Evolutionary conservation across 1,140 invertebrate genomes (phyloP).

Genomic region (Drosophila sturtevanti): DNA sequence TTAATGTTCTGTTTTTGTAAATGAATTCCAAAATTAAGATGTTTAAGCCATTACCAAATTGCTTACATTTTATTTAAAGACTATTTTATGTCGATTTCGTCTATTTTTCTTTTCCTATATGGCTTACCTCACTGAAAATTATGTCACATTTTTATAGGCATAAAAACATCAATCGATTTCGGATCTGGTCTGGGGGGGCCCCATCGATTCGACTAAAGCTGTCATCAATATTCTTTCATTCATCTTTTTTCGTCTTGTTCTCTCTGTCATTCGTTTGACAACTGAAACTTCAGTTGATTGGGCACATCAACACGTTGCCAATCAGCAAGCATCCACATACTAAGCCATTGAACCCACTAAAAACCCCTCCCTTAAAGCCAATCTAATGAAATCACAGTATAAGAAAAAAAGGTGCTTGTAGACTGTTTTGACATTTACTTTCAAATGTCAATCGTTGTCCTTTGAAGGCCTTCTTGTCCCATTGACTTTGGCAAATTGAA

Average conservation of each 20-base stretch:
- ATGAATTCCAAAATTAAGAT: neutral
- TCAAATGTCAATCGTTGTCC: constrained; percentile 70
- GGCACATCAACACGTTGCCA: constrained; percentile 72
- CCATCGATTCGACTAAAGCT: neutral
- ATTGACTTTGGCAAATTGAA: constrained; percentile 69
- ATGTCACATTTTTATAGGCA: constrained; percentile 42
- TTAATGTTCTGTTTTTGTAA: constrained; percentile 8
- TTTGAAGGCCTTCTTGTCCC: constrained; percentile 30
- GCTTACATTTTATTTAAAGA: constrained; percentile 27
- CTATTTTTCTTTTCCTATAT: constrained; percentile 15
- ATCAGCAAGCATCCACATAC: constrained; percentile 33
- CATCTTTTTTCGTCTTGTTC: neutral
- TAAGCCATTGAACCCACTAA: neutral
- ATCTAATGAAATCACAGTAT: constrained; percentile 39
- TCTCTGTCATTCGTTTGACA: constrained; percentile 10
- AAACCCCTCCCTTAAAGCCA: too few species aligned
- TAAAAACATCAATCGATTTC: constrained; percentile 6
- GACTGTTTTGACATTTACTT: constrained; percentile 79
- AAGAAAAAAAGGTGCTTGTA: constrained; percentile 58
- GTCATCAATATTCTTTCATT: constrained; percentile 11
- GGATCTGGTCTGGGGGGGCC: neutral
- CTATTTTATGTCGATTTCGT: constrained; percentile 23
- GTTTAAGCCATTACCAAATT: constrained; percentile 15
- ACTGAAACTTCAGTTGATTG: constrained; percentile 67
- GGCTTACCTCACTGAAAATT: constrained; percentile 41